These are phyloP conservation scores for Ciconia maguari DNA, from an alignment of 2,113 vertebrate genomes.

Conservation along the genomic window DNA sequence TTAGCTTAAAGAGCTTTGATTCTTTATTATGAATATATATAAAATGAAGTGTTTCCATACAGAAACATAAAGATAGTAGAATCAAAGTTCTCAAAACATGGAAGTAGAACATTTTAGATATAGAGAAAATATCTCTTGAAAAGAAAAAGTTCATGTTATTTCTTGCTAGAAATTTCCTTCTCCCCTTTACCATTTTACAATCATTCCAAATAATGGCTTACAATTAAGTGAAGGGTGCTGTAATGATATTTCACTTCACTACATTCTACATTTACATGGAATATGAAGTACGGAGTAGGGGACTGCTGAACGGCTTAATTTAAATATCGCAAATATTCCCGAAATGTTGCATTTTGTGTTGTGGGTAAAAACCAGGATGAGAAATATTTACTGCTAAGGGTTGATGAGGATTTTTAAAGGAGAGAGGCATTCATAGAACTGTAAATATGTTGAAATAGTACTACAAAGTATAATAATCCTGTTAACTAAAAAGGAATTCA, in stretches of 20 bases:
- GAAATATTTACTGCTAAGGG: not conserved
- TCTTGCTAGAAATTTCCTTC: not conserved
- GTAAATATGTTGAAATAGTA: not conserved
- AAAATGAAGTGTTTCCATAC: not conserved
- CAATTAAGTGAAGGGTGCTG: conserved; percentile 19
- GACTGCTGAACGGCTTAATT: conserved; percentile 1
- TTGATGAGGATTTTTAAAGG: not conserved
- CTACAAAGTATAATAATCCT: not conserved
- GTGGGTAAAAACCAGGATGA: not conserved
- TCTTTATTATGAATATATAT: not conserved
- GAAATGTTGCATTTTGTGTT: not conserved
- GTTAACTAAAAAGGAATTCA: not conserved
- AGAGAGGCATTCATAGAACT: not conserved
- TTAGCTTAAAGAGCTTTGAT: not conserved
- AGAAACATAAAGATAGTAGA: not conserved
- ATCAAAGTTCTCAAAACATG: not conserved
- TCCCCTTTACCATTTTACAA: not conserved
- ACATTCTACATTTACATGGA: not conserved
- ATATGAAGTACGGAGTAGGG: not conserved
- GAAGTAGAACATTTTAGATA: not conserved
- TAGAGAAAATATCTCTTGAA: not conserved
- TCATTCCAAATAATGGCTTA: not conserved
- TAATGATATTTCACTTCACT: conserved; percentile 24
- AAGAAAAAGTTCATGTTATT: not conserved
- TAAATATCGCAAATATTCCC: conserved; percentile 18